Evolutionary conservation across 2,113 vertebrate genomes (phyloP), one percentile per base, ranked within the genome.

Genomic region (Chaetodon trifascialis): DNA sequence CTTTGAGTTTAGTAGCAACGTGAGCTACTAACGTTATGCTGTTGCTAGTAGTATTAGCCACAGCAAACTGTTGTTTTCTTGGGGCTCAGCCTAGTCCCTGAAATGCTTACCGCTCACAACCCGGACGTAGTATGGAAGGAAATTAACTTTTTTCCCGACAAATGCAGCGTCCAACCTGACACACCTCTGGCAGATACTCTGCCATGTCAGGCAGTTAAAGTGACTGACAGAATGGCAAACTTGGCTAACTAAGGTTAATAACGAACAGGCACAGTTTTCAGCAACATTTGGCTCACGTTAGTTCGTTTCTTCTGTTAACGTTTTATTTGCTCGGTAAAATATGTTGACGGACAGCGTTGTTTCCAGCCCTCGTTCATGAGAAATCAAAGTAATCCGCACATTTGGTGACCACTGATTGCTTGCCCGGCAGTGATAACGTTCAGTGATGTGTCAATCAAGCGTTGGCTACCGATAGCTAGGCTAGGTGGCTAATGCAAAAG

Each of bases 401-500:
- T 38, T 34, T 5, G 5, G 30, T 9, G 0, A 4, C 16, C 60
- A 34, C 25, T 23, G 80, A 79, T 76, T 76, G 49, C 46, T 69
- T 67, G 47, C 17, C 30, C 80, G 70, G 51, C 51, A 34, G 40
- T 51, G 79, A 79, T 62, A 87, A 81, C 52, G 3, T 64, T 54
- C 79, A 82, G 0, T 86, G 84, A 89, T 88, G 88, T 88, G 89
- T 91, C 93, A 79, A 44, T 77, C 34, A 55, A 56, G 51, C 38
- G 70, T 90, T 85, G 86, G 88, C 78, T 87, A 63, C 67, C 67
- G 56, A 30, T 46, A 34, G 79, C 76, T 52, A 38, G 36, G 62
- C 76, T 85, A 86, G 65, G 58, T 34, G 23, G 84, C 90, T 88
- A 80, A 59, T 66, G 44, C 36, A 74, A 51, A 85, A 90, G 80